Conservation (phyloP, 2,888 invertebrate species). For the Periphyllus acericola region DNA sequence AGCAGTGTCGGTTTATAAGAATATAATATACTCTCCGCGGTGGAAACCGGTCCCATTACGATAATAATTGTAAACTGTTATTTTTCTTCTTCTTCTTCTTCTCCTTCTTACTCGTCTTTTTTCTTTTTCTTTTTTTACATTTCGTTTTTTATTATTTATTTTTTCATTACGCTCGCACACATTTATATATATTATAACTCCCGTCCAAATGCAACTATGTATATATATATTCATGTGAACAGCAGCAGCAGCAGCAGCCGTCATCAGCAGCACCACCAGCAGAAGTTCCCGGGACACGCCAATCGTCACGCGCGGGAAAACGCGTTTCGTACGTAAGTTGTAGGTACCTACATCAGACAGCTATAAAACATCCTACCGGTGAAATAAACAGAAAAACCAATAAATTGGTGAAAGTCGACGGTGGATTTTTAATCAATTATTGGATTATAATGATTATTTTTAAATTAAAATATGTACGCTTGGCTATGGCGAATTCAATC, state of each 20-base stretch:
- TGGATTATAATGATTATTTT: too few species aligned
- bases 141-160: neutral
- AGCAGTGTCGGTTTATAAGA: neutral
- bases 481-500: too few species aligned
- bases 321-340: too few species aligned
- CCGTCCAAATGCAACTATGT: neutral
- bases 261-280: neutral
- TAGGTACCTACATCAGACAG: too few species aligned
- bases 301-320: neutral
- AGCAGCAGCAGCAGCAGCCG: neutral
- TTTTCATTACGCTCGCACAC: neutral
- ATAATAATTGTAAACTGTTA: slow-evolving; percentile 60
- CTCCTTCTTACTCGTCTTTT: too few species aligned
- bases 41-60: slow-evolving; percentile 61
- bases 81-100: neutral
- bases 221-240: too few species aligned
- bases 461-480: too few species aligned
- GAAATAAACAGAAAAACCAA: too few species aligned
- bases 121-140: neutral
- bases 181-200: neutral
- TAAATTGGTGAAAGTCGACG: too few species aligned
- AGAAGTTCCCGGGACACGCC: neutral
- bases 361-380: too few species aligned
- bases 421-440: too few species aligned
- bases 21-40: slow-evolving; percentile 17